phyloP scores from a whole-genome alignment of 2,888 invertebrate genomes.

The Phaonia tiefii region DNA sequence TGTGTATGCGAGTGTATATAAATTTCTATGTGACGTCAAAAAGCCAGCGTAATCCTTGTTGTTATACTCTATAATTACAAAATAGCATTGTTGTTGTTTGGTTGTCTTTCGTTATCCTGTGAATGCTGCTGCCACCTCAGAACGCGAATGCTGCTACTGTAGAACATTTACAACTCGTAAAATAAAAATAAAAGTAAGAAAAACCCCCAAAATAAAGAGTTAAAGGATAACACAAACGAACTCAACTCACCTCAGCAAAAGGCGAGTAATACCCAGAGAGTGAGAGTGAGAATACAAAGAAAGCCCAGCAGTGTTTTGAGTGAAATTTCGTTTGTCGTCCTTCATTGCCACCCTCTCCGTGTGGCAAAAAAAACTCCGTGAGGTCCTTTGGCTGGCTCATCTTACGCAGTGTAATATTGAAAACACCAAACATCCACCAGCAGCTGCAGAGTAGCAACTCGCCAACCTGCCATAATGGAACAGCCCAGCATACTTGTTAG shows the following conservation, averaged over 20 bases:
- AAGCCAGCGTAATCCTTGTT: conserved; percentile 50
- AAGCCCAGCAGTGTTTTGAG: conserved; percentile 5
- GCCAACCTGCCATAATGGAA: conserved; percentile 82
- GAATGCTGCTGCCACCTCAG: conserved; percentile 14
- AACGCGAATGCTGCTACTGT: conserved; percentile 40
- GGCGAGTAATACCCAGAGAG: conserved; percentile 37
- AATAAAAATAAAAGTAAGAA: conserved; percentile 39
- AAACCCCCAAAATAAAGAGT: conserved; percentile 30
- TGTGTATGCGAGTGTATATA: conserved; percentile 25
- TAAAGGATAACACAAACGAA: not conserved
- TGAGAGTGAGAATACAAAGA: no score
- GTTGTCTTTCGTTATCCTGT: conserved; percentile 32
- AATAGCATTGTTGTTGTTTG: conserved; percentile 35
- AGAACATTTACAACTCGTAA: conserved; percentile 52
- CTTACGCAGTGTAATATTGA: conserved; percentile 20
- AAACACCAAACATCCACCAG: conserved; percentile 39
- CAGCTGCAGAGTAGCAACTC: conserved; percentile 43
- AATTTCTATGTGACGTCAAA: conserved; percentile 68
- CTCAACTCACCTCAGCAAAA: conserved; percentile 14
- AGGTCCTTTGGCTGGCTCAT: conserved; percentile 59
- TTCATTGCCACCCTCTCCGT: not conserved
- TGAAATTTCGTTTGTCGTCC: conserved; percentile 5
- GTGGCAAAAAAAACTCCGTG: conserved; percentile 39
- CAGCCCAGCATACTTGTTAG: conserved; percentile 91
- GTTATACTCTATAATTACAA: conserved; percentile 50